Evolutionary conservation across 2,797 vertebrate genomes (phyloP).

Genomic region (Dendrocincla fuliginosa): DNA sequence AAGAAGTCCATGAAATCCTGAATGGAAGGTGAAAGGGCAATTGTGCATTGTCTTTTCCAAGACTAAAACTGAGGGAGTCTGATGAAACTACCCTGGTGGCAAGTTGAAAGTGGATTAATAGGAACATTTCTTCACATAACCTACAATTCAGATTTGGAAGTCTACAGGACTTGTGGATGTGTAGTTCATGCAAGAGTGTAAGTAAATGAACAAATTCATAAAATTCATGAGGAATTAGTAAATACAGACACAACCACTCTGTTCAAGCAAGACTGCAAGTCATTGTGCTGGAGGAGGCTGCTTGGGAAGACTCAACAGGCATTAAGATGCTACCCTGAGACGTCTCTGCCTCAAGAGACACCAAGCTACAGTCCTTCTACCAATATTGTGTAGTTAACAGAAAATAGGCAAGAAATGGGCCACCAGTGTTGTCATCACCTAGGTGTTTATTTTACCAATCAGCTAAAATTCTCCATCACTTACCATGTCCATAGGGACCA

Average conservation of each 20-base stretch:
- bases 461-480: not conserved
- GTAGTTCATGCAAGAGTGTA: rapidly evolving
- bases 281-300: not conserved
- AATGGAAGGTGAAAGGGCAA: not conserved
- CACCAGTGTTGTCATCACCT: not conserved
- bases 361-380: rapidly evolving
- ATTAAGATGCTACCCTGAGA: not conserved
- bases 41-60: not conserved
- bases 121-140: not conserved
- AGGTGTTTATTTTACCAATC: not conserved
- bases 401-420: not conserved
- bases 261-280: not conserved
- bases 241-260: not conserved
- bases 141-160: not conserved
- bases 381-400: not conserved
- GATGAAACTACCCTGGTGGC: not conserved
- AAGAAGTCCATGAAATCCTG: not conserved
- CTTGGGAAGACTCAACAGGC: not conserved
- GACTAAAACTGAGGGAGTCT: not conserved
- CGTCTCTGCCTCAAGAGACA: not conserved
- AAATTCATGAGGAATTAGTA: not conserved
- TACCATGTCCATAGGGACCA: rapidly evolving
- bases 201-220: not conserved
- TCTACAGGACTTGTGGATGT: not conserved
- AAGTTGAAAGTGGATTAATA: not conserved